Evolutionary conservation across 2,797 vertebrate genomes (phyloP).

Genomic region (Mastacembelus armatus): DNA sequence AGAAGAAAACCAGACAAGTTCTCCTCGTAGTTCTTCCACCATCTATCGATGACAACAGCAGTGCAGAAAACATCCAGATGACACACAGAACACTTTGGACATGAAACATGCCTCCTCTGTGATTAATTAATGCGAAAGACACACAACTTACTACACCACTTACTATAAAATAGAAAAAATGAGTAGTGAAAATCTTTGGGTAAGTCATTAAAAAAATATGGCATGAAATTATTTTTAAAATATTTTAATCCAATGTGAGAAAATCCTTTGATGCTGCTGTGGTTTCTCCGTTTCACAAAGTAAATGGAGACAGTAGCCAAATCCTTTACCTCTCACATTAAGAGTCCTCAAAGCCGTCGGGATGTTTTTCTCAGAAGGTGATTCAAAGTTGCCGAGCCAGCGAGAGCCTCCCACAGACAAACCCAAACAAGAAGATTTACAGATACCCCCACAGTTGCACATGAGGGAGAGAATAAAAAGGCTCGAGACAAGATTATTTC

Average conservation of each 20-base stretch:
- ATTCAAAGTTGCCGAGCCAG: constrained; percentile 54
- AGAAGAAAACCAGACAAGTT: constrained; percentile 36
- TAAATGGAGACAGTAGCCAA: constrained; percentile 49
- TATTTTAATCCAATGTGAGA: constrained; percentile 43
- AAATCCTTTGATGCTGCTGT: constrained; percentile 48
- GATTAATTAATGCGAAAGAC: constrained; percentile 34
- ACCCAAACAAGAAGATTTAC: constrained; percentile 77
- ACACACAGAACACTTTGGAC: neutral
- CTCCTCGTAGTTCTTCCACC: neutral
- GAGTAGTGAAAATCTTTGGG: constrained; percentile 23
- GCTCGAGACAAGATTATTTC: constrained; percentile 62
- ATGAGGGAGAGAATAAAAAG: constrained; percentile 49
- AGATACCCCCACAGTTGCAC: constrained; percentile 59
- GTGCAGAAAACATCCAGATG: neutral
- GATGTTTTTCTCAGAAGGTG: constrained; percentile 57
- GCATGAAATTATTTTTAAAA: constrained; percentile 44
- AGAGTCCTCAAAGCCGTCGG: constrained; percentile 45
- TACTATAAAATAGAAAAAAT: constrained; percentile 33
- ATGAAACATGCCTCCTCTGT: constrained; percentile 16
- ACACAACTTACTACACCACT: neutral
- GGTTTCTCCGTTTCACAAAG: constrained; percentile 26
- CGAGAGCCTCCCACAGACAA: constrained; percentile 58
- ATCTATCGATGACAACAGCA: constrained; percentile 22
- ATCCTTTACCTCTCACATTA: constrained; percentile 51
- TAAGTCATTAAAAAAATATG: constrained; percentile 37